Evolutionary conservation across 92 coral and sea anemone species (phyloP), one percentile per base, ranked within the genome.

Genomic region (Zoanthus sociatus): DNA sequence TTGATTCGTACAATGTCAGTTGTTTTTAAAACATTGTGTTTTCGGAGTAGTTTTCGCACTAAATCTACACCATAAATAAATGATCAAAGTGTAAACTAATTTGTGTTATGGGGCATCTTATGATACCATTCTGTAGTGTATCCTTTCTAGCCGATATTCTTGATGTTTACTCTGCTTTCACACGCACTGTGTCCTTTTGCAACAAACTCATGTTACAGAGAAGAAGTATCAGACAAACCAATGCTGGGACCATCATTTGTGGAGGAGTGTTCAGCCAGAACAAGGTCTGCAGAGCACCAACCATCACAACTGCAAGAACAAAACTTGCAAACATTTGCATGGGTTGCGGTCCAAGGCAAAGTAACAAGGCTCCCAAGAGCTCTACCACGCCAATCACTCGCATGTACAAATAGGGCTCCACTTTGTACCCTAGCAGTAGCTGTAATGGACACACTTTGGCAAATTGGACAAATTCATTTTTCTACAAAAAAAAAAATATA

Each of bases 391-490:
- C 58, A 6, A 79, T 15, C 11, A 58, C 50, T 6, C 11, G 31
- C 55, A 56, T 30, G 58, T 60, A 60, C 18, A 76, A 12, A 48
- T 18, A 33, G 3, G 79, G 79, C 11, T 76, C 89, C 44, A 92
- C 91, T 51, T 81, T 67, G 32, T 88, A 90, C 67, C 76, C 88
- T 76, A 94, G 88, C 92, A 85, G 87, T 46, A 92, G 86, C 55
- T 82, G 87, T 26, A 89, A 60, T 15, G 94, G 96, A 82, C 92
- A 88, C 3, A 92, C 94, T 71, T 89, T 89, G 55, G 96, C 91
- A 71, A 64, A 85, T 47, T 86, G 84, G 0, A 85, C 88, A 85
- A 94, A 94, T 44, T 92, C 93, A 12, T 26, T 77, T 82, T 90
- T 90, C 96, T 94, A 84, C 37, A 44, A 68, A 42, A 73, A 50